Evolutionary conservation across 2,797 vertebrate species (phyloP), one percentile per base, ranked within the genome.

Genomic region (Silurus lanzhouensis): DNA sequence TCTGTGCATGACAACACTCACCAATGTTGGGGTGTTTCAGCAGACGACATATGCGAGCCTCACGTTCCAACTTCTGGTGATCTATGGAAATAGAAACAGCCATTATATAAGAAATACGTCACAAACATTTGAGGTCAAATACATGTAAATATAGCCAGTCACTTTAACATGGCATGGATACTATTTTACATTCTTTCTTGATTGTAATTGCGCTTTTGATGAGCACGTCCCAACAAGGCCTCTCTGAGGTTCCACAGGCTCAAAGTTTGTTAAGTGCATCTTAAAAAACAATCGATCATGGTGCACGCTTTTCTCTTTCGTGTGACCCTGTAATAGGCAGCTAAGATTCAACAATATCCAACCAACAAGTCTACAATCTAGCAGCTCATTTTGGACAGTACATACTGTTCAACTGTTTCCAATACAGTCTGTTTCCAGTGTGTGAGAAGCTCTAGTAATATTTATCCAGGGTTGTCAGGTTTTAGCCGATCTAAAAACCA

Each of bases 1-100:
- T 19, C 22, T 52, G 78, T 25, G 20, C 71, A 19, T 27, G 55
- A 48, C 0, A 0, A 38, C 14, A 86, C 92, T 95, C 92, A 99
- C 98, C 97, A 0, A 99, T 99, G 93, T 99, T 99, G 84, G 97
- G 91, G 85, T 99, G 97, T 92, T 99, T 99, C 88, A 99, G 93
- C 85, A 99, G 96, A 84, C 97, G 97, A 91, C 98, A 99, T 92
- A 99, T 99, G 92, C 97, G 94, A 89, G 97, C 97, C 95, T 99
- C 97, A 88, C 97, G 95, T 93, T 97, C 96, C 92, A 97, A 89
- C 90, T 97, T 97, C 94, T 97, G 96, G 88, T 97, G 96, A 86
- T 90, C 89, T 90, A 67, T 10, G 55, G 79, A 86, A n/a, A 74
- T 12, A 58, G 17, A 76, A 44, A 57, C 4, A 13, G 68, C 0